Base-by-base conservation (phyloP, 2,888 invertebrate species). In the Acrobasis repandana region DNA sequence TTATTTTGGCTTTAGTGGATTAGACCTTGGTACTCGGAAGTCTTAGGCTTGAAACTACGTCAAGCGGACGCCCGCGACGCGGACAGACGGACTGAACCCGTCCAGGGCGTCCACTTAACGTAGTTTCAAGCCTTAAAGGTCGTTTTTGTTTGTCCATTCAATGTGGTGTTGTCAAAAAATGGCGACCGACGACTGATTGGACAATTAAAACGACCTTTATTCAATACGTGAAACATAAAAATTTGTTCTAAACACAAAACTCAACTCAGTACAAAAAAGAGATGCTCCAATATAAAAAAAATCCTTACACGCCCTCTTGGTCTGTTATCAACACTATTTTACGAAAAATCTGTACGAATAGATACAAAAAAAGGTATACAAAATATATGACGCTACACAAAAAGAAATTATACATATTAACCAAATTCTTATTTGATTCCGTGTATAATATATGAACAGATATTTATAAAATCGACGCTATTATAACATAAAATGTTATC, bases 401-500 rank as follows among this genome's bases (percentile, higher is more conserved):
- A 54, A 58, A 28, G 28, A 60, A n/a, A 60, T 46, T 51, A 49
- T 58, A 59, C 33, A 52, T 28, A 43, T 38, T 57, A 51, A 48
- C 56, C 52, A 47, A 16, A 20, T 14, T 51, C 50, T 28, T n/a
- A 57, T 47, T 16, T 60, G 48, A 58, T 60, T 48, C 20, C 28
- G 47, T 43, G 52, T 61, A 61, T 52, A 60, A 52, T 52, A 65
- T 67, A 65, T 63, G 67, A 67, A 69, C 65, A 70, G 58, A 62
- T 72, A 72, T 62, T 66, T 28, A 28, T 28, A 71, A 70, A 73
- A 75, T 71, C 69, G 68, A 73, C 72, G 59, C 70, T 71, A 73
- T 71, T 64, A 43, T 59, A 54, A 47, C 11, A 49, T 38, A 34
- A 11, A 48, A 48, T 46, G 1, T 51, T 20, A 10, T 15, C 6